Conservation (phyloP, 2,113 vertebrate species). For the Paratilapia polleni region DNA sequence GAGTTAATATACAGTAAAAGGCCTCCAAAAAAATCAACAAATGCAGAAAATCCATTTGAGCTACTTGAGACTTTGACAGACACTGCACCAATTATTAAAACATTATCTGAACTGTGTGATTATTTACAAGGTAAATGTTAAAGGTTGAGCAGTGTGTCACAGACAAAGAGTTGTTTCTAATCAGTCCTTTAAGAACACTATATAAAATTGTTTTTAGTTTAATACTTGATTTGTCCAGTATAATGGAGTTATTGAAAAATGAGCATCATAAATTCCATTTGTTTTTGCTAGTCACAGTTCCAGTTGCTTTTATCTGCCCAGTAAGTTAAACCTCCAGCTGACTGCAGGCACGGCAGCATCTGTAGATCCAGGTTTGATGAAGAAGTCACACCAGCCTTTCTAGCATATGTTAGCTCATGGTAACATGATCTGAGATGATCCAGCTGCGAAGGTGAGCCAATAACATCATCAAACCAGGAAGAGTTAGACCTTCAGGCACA, state of each 20-base stretch:
- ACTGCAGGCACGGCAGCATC: background rate
- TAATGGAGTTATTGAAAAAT: background rate
- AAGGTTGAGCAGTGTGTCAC: background rate
- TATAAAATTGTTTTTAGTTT: background rate
- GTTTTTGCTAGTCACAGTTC: background rate
- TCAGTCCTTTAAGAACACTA: background rate
- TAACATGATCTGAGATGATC: background rate
- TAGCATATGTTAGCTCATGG: constrained; percentile 3
- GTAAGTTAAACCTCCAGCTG: background rate
- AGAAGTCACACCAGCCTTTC: background rate
- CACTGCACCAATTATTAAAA: background rate
- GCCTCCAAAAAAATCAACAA: background rate
- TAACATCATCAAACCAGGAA: constrained; percentile 16
- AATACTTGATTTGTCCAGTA: background rate
- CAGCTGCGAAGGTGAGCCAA: constrained; percentile 24
- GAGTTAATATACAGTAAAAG: background rate
- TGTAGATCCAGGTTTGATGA: background rate
- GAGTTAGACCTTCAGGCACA: constrained; percentile 19
- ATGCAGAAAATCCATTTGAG: background rate
- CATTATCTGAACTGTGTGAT: background rate
- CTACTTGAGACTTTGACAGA: background rate
- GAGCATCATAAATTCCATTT: background rate
- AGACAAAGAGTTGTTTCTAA: background rate
- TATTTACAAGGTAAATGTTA: background rate
- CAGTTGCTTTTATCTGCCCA: background rate